Evolutionary conservation across 2,113 vertebrate species (phyloP).

Genomic region (Passer domesticus): DNA sequence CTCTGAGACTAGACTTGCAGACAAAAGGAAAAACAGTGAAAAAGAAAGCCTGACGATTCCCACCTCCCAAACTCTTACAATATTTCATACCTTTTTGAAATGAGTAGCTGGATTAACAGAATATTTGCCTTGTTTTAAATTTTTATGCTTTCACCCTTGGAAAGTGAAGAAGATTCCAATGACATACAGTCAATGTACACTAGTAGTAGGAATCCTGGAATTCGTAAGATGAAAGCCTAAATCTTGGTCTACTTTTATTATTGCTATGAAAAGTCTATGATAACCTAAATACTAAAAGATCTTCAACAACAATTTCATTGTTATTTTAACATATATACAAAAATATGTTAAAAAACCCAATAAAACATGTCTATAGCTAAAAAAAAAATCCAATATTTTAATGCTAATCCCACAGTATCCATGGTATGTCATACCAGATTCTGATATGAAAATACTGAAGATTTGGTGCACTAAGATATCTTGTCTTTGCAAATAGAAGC

Average conservation of each 20-base stretch:
- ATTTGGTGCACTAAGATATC: background rate
- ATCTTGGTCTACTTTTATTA: background rate
- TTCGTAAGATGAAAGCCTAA: background rate
- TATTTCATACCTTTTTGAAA: background rate
- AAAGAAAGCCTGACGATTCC: background rate
- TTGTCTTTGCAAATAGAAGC: conserved; percentile 36
- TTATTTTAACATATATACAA: background rate
- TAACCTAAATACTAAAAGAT: background rate
- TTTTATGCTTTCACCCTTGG: background rate
- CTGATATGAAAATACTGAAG: background rate
- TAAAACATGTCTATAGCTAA: background rate
- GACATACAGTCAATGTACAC: background rate
- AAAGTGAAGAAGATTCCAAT: background rate
- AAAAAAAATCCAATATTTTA: background rate
- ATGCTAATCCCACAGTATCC: background rate
- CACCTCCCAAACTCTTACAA: background rate
- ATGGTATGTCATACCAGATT: background rate
- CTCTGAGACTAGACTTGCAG: background rate
- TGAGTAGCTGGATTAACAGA: background rate
- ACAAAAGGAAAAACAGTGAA: background rate
- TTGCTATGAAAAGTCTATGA: background rate
- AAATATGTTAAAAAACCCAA: background rate
- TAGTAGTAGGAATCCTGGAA: background rate
- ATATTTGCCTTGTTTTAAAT: background rate
- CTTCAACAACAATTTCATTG: background rate